Percentiles rank a stretch among this genome's conserved stretches.
Evolutionary conservation across 2,888 invertebrate species (phyloP).

Genomic region (Penaeus monodon): DNA sequence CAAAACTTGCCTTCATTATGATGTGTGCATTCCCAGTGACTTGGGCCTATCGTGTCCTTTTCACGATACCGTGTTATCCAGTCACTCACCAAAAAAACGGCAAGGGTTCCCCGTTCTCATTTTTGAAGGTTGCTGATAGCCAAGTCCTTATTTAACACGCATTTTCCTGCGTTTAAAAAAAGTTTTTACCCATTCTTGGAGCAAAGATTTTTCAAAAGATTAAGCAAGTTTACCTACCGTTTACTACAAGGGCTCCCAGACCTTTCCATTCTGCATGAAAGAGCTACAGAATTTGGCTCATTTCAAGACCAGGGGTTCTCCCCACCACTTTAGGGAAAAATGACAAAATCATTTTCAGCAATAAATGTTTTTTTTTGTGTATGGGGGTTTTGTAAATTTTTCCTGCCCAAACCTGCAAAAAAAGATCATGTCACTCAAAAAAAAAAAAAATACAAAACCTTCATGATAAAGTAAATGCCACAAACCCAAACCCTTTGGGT

Average conservation of each 20-base stretch:
- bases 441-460: neutral
- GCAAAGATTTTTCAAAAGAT: neutral
- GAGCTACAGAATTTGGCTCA: no score
- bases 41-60: no score
- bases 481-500: neutral
- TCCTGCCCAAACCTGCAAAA: conserved; percentile 13
- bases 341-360: neutral
- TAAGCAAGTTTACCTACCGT: neutral
- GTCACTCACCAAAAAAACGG: conserved; percentile 17
- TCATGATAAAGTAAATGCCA: neutral
- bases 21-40: neutral
- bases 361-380: neutral
- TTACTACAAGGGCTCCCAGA: no score
- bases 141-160: conserved; percentile 2
- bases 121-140: neutral
- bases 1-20: neutral
- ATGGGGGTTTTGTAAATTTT: neutral
- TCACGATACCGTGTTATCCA: neutral
- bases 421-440: neutral
- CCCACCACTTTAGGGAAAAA: neutral
- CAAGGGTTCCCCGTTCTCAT: neutral
- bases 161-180: neutral
- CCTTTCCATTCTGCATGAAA: no score
- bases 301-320: neutral
- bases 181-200: neutral